Evolutionary conservation across 2,113 vertebrate genomes (phyloP), one percentile per base, ranked within the genome.

Genomic region (Gadus macrocephalus): DNA sequence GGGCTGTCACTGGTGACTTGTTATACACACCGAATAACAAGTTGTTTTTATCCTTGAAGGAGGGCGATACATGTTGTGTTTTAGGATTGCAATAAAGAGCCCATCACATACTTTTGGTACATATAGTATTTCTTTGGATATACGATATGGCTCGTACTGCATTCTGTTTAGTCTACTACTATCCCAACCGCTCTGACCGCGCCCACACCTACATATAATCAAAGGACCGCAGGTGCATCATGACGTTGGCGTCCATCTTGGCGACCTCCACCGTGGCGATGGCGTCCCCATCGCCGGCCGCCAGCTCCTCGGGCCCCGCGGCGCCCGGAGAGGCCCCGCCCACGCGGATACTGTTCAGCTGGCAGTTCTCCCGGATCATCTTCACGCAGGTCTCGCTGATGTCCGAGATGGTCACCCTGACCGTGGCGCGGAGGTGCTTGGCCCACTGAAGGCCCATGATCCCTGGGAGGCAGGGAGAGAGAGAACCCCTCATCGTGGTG

Each of bases 361-460:
- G 89, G 68, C 96, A 98, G 83, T 99, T 99, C 84, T 98, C 96
- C 72, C 86, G 91, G 86, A 99, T 98, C 90, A 98, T 91, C 28
- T 91, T 93, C 69, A 98, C 93, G 0, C 97, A 98, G 8, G 88
- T 88, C 70, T 98, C 95, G 68, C 91, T 98, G 83, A 96, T 94
- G 69, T 99, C 97, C 0, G 95, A 98, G 76, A 99, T 95, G 0
- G 96, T 98, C 72, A 98, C 97, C 70, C 90, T 95, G 78, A 99
- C 95, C 9, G 93, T 86, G 70, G 73, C 89, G 15, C 91, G 88
- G 3, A 99, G 94, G 70, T 98, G 96, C 82, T 98, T 98, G 67
- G 97, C 95, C 97, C 97, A 99, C 28, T 98, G 97, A 65, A 99
- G 90, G 79, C 97, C 97, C 95, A 98, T 98, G 83, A 99, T 98